Base-by-base conservation (phyloP, 2,888 invertebrate genomes). In the Argynnis bischoffii region DNA sequence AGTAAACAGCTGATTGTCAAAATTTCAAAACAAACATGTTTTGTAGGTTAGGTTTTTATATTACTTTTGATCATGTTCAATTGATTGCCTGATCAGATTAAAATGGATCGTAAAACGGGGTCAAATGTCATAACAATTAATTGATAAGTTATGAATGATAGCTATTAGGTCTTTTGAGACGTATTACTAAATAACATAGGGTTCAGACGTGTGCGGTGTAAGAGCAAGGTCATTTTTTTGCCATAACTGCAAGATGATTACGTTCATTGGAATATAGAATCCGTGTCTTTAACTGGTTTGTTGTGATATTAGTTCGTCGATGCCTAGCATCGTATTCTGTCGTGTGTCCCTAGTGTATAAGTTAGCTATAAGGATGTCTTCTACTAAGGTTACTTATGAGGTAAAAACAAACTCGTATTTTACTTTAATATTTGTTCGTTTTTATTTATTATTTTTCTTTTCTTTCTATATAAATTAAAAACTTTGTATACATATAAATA, bases 371-470 rank as follows among this genome's bases (percentile, higher is more conserved):
- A 91, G 83, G 73, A 92, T 92, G 92, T 82, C 80, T 74, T 85
- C 88, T 1, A 76, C 78, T 11, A 85, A 81, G 50, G 76, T 72
- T 60, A 81, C 79, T 54, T 92, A 92, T 68, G 91, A 91, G 87
- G 92, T 92, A 81, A 53, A 68, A 69, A 55, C 26, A 70, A 11
- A 41, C 11, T 41, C 63, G 21, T 48, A 57, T 59, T 59, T 21
- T 59, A 54, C 6, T 70, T 50, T 18, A 50, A 18, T 18, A 57
- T 18, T 46, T 18, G 4, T 35, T 61, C 3, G 13, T 6, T 48
- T 21, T 21, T 47, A 26, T 31, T 46, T 21, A 5, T 2, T 11
- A 46, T 21, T 16, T 11, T 35, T 35, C n/a, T 3, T 35, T 55
- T 47, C 14, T 31, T 26, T 11, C n/a, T 11, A 56, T 6, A 51